Base-by-base conservation (phyloP, 2,797 vertebrate species). In the Passerculus sandwichensis region DNA sequence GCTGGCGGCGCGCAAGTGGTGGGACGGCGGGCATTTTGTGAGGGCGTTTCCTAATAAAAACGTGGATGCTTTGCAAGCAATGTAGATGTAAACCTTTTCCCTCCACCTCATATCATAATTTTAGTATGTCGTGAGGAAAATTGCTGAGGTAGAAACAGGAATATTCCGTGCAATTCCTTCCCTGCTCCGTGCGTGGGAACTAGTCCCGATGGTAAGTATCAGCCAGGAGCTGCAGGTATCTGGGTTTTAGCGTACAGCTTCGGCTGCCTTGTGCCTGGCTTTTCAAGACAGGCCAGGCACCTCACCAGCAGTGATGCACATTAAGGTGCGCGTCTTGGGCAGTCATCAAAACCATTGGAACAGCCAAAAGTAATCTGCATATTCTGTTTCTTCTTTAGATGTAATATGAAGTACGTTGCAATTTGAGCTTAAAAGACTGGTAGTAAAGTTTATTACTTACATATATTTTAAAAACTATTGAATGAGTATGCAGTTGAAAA, bases 291-390 rank as follows among this genome's bases (percentile, higher is more conserved):
- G 23, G 34, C 22, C 8, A 13, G 44, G 29, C 36, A 45, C 32
- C 29, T 32, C 8, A 1, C 6, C 42, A 16, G 0, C 1, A 29
- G 21, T 20, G 38, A 6, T 56, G 48, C 18, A 12, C 0, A 0
- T 13, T 54, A 23, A 21, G 12, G 26, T 34, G 22, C 9, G 9
- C 13, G 15, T 36, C 48, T n/a, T 20, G 40, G 16, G 19, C 30
- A 38, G 36, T 36, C 27, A 19, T 15, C 10, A 34, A 53, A 77
- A 53, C 17, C 42, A 4, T 1, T 32, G 16, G 22, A 17, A 34
- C 13, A 27, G 11, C 8, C 27, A 44, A 23, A 82, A 76, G 18
- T 47, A 0, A 69, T 3, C 12, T 72, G 22, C 27, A 45, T 42
- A 5, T 45, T 66, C 30, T 34, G 1, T 29, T 54, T 47, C 20